A percentile compares a stretch with the other conserved stretches of the same genome.
These are phyloP conservation scores for Strigamia crassipes DNA, from an alignment of 2,888 invertebrate genomes.

Conservation along the genomic window DNA sequence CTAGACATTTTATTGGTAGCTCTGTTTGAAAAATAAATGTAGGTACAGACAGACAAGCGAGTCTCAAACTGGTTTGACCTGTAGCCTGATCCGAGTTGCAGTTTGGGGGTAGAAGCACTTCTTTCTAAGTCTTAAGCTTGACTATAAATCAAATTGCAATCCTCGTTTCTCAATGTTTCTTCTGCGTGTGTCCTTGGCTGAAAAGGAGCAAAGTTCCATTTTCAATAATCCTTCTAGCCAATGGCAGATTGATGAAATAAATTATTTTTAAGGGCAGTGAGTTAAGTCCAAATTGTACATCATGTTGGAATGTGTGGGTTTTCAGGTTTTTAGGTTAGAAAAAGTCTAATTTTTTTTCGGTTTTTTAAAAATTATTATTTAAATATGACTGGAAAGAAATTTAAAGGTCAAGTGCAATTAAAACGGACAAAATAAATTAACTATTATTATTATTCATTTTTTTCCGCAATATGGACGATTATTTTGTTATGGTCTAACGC, in stretches of 20 bases:
- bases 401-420: too few relatives aligned
- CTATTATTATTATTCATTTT: too few relatives aligned
- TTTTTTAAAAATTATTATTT: too few relatives aligned
- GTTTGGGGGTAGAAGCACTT: slow-evolving; percentile 41
- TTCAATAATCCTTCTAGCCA: slow-evolving; percentile 24
- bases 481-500: too few relatives aligned
- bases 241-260: slow-evolving; percentile 30
- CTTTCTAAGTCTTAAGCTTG: slow-evolving; percentile 42
- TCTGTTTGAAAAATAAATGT: slow-evolving; percentile 35
- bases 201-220: slow-evolving; percentile 25
- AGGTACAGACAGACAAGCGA: slow-evolving; percentile 38
- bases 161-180: slow-evolving; percentile 34
- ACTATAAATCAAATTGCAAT: slow-evolving; percentile 40
- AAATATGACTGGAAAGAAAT: too few relatives aligned
- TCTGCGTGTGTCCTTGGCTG: slow-evolving; percentile 20
- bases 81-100: slow-evolving; percentile 34
- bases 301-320: background rate
- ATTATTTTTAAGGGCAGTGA: slow-evolving; percentile 26
- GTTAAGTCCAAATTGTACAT: slow-evolving; percentile 30
- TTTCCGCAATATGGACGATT: too few relatives aligned
- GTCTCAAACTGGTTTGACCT: slow-evolving; percentile 40
- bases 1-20: slow-evolving; percentile 33
- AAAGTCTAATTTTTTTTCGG: background rate
- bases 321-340: background rate
- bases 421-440: too few relatives aligned